Evolutionary conservation across 2,797 vertebrate species (phyloP).

Genomic region (Eulemur albifrons): DNA sequence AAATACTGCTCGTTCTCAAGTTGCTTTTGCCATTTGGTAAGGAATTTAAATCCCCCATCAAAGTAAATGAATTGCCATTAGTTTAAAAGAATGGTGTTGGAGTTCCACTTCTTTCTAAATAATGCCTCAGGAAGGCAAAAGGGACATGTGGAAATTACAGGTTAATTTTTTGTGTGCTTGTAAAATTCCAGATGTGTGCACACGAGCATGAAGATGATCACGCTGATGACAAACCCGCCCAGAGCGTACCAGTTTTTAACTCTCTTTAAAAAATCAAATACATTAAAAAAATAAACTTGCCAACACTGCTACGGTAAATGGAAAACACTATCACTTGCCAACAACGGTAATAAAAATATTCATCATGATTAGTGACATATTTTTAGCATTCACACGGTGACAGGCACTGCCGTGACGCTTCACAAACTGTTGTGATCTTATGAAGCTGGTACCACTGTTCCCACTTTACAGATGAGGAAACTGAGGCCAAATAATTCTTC

Average conservation of each 20-base stretch:
- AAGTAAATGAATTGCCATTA: neutral
- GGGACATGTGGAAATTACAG: neutral
- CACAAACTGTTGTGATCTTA: neutral
- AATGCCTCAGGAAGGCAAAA: neutral
- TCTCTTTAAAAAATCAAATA: neutral
- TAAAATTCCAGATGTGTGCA: rapidly evolving
- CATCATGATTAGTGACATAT: no score
- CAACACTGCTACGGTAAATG: neutral
- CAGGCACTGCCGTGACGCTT: neutral
- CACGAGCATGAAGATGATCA: neutral
- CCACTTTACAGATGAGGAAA: neutral
- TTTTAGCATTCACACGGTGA: neutral
- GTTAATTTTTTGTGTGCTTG: neutral
- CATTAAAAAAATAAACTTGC: neutral
- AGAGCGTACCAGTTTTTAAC: neutral
- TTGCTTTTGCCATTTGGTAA: neutral
- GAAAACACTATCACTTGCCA: neutral
- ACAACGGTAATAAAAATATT: no score
- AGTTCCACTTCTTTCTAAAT: neutral
- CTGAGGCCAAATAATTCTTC: neutral
- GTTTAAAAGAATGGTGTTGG: neutral
- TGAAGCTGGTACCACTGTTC: neutral
- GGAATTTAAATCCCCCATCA: neutral
- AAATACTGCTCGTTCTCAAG: neutral
- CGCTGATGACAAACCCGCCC: rapidly evolving